These are phyloP conservation scores for Embiotoca jacksoni DNA, from an alignment of 2,113 vertebrate genomes.

Conservation along the genomic window DNA sequence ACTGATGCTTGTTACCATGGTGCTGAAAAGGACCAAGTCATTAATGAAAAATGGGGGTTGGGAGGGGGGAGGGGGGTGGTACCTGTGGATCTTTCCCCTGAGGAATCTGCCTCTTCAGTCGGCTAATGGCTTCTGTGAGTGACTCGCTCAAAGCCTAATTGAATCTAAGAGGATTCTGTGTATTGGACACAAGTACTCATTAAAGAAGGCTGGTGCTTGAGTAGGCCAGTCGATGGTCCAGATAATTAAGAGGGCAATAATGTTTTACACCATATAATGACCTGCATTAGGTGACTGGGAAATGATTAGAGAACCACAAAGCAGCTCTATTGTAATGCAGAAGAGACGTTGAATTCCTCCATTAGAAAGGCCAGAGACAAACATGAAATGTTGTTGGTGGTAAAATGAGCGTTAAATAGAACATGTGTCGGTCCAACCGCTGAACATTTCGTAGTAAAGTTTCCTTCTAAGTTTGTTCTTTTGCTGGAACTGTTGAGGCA, in stretches of 20 bases:
- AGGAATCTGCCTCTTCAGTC: conserved; percentile 36
- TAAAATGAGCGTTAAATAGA: no score
- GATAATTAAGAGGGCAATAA: conserved; percentile 46
- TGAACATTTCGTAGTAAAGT: no score
- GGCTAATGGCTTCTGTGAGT: conserved; percentile 54
- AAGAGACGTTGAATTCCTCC: background rate
- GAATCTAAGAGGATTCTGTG: conserved; percentile 46
- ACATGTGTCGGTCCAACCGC: no score
- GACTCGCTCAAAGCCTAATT: conserved; percentile 48
- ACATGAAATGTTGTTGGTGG: no score
- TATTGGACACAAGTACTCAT: conserved; percentile 20
- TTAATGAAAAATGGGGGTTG: conserved; percentile 16
- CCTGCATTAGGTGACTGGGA: conserved; percentile 29
- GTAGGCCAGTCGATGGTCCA: conserved; percentile 38
- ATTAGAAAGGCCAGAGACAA: background rate
- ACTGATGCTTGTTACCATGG: conserved; percentile 23
- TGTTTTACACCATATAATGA: conserved; percentile 38
- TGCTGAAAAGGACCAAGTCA: conserved; percentile 38
- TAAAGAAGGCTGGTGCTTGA: conserved; percentile 39
- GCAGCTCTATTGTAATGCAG: background rate
- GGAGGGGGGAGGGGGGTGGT: background rate
- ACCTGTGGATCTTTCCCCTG: conserved; percentile 44
- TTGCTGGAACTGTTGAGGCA: no score
- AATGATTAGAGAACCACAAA: conserved; percentile 23
- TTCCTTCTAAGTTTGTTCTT: no score